Base-by-base conservation (phyloP, 1,140 invertebrate species). In the Drosophila lacertosa region DNA sequence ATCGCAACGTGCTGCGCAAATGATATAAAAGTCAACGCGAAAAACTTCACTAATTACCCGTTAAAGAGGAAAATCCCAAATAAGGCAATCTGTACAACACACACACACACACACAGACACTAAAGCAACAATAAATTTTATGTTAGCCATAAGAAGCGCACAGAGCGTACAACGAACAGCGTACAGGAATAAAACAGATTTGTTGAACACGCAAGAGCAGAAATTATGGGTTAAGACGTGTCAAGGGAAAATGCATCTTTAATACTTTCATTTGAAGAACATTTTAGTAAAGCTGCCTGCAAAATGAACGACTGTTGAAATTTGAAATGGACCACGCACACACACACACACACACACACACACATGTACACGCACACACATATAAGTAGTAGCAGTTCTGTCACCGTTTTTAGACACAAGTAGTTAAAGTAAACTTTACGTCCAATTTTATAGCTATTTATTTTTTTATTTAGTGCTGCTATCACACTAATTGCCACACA, bases 41-140 rank as follows among this genome's bases (percentile, higher is more conserved):
- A 72, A 62, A 76, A 73, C 44, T 64, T 74, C 62, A 70, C 82
- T 84, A 84, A 84, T 84, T 86, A 84, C 74, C 73, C 68, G 77
- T 77, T 66, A 86, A 77, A 60, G 60, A 58, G 22, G 57, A 59
- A 74, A 75, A 81, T 47, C 81, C 55, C 22, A 10, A 60, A 66
- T 50, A 57, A 73, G 63, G n/a, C 13, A 39, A 50, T 40, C 37
- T 42, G 59, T 57, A 51, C 44, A 50, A 53, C 10, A 20, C 3
- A 2, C 18, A 53, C n/a, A 20, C 33, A 51, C n/a, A 24, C 33
- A 40, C 9, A 39, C 18, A 5, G 6, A 54, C 6, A 37, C 2
- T 2, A 60, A 20, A 51, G 29, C 48, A 64, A 74, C 48, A 74
- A 70, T 64, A 86, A 73, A 86, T 74, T 81, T 86, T 35, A 84